These are phyloP conservation scores for Drosophila nigricruria DNA, from an alignment of 2,888 invertebrate genomes.

Conservation along the genomic window DNA sequence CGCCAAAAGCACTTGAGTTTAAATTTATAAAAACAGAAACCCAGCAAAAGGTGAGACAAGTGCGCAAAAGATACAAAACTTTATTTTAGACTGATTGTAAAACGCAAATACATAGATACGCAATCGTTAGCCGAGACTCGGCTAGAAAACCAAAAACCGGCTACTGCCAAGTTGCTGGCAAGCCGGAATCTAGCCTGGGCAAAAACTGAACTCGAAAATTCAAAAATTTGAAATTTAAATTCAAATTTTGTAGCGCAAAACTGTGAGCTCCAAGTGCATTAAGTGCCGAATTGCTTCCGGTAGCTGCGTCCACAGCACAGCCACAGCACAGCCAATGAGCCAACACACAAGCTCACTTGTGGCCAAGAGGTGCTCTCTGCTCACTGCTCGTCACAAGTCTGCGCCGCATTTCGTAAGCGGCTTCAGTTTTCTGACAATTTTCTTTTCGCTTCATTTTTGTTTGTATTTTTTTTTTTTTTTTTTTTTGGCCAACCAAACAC, in stretches of 20 bases:
- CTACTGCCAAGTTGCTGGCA: constrained; percentile 35
- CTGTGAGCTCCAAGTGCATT: constrained; percentile 61
- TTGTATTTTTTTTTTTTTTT: constrained; percentile 28
- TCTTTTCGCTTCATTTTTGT: constrained; percentile 53
- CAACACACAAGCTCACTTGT: constrained; percentile 38
- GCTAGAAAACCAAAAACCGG: constrained; percentile 42
- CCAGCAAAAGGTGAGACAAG: constrained; percentile 45
- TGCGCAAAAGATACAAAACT: constrained; percentile 33
- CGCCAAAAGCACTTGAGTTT: constrained; percentile 56
- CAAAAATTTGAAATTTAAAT: constrained; percentile 58
- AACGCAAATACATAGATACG: constrained; percentile 17
- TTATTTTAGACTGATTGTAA: constrained; percentile 23
- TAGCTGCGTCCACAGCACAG: constrained; percentile 41
- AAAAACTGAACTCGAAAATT: constrained; percentile 27
- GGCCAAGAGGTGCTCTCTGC: constrained; percentile 29
- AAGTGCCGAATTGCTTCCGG: constrained; percentile 74
- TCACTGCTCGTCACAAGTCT: constrained; percentile 52
- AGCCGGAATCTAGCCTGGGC: constrained; percentile 56
- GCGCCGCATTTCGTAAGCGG: constrained; percentile 62
- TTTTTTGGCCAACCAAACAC: constrained; percentile 47
- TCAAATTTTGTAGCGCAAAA: constrained; percentile 47
- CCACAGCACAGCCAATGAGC: constrained; percentile 41
- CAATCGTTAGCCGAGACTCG: constrained; percentile 4
- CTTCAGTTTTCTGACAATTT: constrained; percentile 59
- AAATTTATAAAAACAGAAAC: constrained; percentile 21